These are phyloP conservation scores for Eueremaeus valkanovi DNA, from an alignment of 2,888 invertebrate species.

Conservation along the genomic window DNA sequence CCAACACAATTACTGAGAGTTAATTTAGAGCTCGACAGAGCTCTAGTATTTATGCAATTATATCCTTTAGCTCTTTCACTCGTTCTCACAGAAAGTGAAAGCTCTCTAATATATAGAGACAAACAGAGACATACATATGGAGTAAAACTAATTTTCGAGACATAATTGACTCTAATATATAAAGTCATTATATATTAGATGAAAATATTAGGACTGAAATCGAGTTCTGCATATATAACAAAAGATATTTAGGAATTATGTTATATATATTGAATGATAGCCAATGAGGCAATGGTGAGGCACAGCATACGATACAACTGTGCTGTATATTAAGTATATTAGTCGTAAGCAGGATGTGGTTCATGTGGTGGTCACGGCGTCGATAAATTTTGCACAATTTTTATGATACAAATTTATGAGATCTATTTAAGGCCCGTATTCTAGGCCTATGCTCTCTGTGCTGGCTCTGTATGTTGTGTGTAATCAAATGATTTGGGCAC, in stretches of 20 bases:
- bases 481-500: not conserved
- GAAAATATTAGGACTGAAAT: not conserved
- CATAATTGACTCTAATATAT: constrained; percentile 7
- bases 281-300: too few species aligned
- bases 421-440: not conserved
- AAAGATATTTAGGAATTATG: not conserved
- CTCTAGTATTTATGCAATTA: not conserved
- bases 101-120: too few species aligned
- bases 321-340: not conserved
- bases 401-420: constrained; percentile 20
- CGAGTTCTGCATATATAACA: not conserved
- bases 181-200: constrained; percentile 12
- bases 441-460: not conserved
- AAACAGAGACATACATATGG: too few species aligned
- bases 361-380: constrained; percentile 2
- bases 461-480: not conserved
- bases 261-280: not conserved
- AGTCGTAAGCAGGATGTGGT: constrained; percentile 17
- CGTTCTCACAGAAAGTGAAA: too few species aligned
- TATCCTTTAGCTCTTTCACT: too few species aligned
- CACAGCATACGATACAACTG: too few species aligned
- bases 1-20: too few species aligned
- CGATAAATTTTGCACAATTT: not conserved
- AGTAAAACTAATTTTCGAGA: not conserved
- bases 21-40: too few species aligned